Conservation (phyloP, 2,797 vertebrate genomes). For the Ctenopoma kingsleyae region DNA sequence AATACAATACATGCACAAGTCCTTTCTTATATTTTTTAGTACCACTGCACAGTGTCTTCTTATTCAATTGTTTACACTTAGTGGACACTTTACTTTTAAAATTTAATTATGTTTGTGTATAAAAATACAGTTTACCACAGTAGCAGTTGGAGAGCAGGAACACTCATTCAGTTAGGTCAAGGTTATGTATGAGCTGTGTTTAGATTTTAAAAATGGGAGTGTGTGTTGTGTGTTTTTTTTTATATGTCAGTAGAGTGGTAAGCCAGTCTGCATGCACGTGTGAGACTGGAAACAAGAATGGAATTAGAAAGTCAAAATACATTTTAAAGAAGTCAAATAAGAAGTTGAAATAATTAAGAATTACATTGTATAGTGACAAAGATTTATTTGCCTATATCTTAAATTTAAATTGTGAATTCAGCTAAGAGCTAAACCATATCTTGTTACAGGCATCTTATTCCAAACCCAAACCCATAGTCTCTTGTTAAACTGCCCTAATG, state of each 20-base stretch:
- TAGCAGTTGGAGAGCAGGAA: no score
- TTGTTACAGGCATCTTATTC: conserved; percentile 12
- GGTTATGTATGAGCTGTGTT: background rate
- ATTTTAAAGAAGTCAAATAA: background rate
- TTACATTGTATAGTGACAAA: background rate
- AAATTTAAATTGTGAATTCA: background rate
- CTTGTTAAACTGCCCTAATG: background rate
- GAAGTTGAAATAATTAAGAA: background rate
- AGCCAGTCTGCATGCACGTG: background rate
- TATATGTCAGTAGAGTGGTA: background rate
- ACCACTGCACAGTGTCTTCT: background rate
- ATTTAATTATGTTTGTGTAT: background rate
- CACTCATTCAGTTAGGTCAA: background rate
- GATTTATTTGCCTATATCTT: background rate
- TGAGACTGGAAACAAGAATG: background rate
- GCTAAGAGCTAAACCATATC: background rate
- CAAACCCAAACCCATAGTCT: background rate
- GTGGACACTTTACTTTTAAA: background rate
- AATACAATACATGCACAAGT: conserved; percentile 2
- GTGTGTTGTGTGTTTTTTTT: background rate
- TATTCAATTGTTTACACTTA: background rate
- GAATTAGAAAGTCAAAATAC: no score
- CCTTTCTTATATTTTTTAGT: conserved; percentile 14
- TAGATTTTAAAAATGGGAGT: background rate
- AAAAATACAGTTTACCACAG: no score